Conservation (phyloP, 2,888 invertebrate genomes). For the Alentia gelatinosa region DNA sequence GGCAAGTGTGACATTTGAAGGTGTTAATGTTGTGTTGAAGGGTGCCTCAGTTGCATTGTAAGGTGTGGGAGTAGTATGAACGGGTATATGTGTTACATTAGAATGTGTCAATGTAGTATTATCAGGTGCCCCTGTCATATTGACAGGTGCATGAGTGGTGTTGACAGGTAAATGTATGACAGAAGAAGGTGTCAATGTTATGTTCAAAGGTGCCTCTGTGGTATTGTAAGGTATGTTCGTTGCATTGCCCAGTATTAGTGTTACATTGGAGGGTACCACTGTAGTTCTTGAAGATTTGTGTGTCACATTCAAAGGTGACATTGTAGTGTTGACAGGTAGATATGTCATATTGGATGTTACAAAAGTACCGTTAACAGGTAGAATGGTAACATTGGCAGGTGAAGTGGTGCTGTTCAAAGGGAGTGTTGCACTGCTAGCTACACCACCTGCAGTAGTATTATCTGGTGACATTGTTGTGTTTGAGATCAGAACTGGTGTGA, state of each 20-base stretch:
- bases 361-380: too few species aligned
- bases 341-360: too few species aligned
- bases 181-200: background rate
- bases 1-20: too few species aligned
- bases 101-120: background rate
- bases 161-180: background rate
- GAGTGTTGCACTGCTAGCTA: background rate
- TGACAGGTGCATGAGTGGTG: background rate
- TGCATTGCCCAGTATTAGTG: background rate
- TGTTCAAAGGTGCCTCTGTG: background rate
- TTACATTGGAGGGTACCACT: background rate
- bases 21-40: too few species aligned
- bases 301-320: background rate
- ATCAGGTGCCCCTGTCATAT: background rate
- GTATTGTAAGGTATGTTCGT: background rate
- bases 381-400: background rate
- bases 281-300: background rate
- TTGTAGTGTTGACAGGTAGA: too few species aligned
- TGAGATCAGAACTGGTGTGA: too few species aligned
- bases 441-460: background rate
- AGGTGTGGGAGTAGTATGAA: too few species aligned
- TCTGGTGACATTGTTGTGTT: background rate
- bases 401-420: background rate
- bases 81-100: too few species aligned
- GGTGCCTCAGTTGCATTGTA: too few species aligned